Evolutionary conservation across 2,113 vertebrate genomes (phyloP).

Genomic region (Oreochromis spilurus): DNA sequence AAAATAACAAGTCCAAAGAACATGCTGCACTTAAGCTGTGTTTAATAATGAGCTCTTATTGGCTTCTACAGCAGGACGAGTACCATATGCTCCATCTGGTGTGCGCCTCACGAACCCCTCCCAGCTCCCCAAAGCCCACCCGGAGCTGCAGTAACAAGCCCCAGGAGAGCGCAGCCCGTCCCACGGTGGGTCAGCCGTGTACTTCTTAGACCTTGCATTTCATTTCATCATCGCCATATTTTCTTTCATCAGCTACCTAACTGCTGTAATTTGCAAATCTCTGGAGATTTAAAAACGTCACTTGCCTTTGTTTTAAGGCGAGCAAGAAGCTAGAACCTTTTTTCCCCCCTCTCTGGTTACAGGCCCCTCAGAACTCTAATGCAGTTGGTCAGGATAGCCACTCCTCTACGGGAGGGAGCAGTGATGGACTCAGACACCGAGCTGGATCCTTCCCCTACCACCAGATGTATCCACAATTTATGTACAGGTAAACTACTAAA

Average conservation of each 20-base stretch:
- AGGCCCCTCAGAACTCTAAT: slow-evolving; percentile 24
- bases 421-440: slow-evolving; percentile 49
- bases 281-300: background rate
- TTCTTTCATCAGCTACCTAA: slow-evolving; percentile 44
- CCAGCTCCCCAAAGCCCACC: slow-evolving; percentile 65
- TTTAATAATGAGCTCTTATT: slow-evolving; percentile 6
- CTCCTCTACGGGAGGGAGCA: slow-evolving; percentile 14
- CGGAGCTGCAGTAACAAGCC: slow-evolving; percentile 48
- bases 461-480: slow-evolving; percentile 44
- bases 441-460: slow-evolving; percentile 34
- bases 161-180: slow-evolving; percentile 15
- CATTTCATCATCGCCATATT: slow-evolving; percentile 47
- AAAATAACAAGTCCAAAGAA: background rate
- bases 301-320: background rate
- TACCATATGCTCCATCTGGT: slow-evolving; percentile 79
- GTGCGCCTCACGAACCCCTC: slow-evolving; percentile 68
- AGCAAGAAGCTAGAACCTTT: background rate
- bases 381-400: slow-evolving; percentile 11
- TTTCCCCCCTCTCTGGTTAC: accelerated
- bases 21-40: background rate
- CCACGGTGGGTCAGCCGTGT: slow-evolving; percentile 35
- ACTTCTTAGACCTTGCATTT: slow-evolving; percentile 16
- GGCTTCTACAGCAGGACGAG: slow-evolving; percentile 70
- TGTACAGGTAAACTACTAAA: slow-evolving; percentile 38
- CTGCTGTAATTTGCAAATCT: background rate